Evolutionary conservation across 2,113 vertebrate genomes (phyloP).

Genomic region (Ictalurus furcatus): DNA sequence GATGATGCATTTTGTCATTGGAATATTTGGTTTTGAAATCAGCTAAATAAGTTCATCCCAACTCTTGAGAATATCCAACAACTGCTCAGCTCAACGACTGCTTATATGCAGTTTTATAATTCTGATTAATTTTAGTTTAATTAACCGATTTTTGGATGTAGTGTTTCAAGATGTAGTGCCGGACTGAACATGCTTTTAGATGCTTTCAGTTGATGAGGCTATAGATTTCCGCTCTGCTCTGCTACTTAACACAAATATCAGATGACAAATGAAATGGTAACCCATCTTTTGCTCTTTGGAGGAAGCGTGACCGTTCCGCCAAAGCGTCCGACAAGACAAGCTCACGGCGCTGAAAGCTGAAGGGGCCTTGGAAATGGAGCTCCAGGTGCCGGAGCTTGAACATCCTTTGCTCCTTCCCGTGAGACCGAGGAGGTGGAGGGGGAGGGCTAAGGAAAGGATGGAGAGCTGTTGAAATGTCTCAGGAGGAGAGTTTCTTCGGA

Average conservation of each 20-base stretch:
- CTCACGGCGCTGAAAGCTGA: slow-evolving; percentile 37
- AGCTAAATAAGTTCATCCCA: not conserved
- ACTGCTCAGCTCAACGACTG: not conserved
- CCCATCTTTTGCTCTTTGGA: slow-evolving; percentile 38
- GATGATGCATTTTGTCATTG: not conserved
- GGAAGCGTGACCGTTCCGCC: slow-evolving; percentile 51
- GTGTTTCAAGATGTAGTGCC: not conserved
- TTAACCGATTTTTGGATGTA: not conserved
- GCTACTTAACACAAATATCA: slow-evolving; percentile 29
- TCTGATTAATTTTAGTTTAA: not conserved
- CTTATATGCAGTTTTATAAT: not conserved
- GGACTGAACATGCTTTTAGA: slow-evolving; percentile 7
- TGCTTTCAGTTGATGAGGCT: not conserved
- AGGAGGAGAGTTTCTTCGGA: slow-evolving; percentile 38
- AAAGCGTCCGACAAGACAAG: slow-evolving; percentile 42
- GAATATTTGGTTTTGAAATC: too few relatives aligned
- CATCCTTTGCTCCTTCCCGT: not conserved
- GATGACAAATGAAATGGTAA: slow-evolving; percentile 29
- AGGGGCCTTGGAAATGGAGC: slow-evolving; percentile 30
- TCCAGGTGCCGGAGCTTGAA: slow-evolving; percentile 33
- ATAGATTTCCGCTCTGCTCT: slow-evolving; percentile 7
- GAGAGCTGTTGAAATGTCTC: slow-evolving; percentile 41
- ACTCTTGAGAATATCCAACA: not conserved
- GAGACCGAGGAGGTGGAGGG: not conserved
- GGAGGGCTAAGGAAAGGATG: slow-evolving; percentile 8